Evolutionary conservation across 2,113 vertebrate genomes (phyloP).

Genomic region (Probosciger aterrimus): DNA sequence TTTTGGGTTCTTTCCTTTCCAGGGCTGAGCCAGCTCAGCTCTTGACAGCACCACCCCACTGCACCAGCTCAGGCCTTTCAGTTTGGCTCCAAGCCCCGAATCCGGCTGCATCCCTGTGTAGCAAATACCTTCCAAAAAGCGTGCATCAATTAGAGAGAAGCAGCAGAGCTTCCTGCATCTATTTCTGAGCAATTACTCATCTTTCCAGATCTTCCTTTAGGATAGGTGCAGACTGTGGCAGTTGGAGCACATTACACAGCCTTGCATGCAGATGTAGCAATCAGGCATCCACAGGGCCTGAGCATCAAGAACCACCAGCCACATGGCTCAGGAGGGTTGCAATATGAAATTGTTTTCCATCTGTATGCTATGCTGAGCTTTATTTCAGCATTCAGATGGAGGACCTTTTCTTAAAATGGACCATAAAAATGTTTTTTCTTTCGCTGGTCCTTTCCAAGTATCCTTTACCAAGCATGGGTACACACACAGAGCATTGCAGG

Average conservation of each 20-base stretch:
- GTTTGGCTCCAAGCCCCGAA: not conserved
- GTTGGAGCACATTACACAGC: not conserved
- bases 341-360: not conserved
- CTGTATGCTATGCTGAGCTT: not conserved
- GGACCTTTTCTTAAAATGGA: not conserved
- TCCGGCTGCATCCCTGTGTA: not conserved
- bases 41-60: not conserved
- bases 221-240: not conserved
- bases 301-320: not conserved
- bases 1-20: not conserved
- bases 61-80: not conserved
- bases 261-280: not conserved
- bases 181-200: not conserved
- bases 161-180: not conserved
- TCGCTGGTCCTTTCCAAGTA: not conserved
- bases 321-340: not conserved
- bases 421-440: not conserved
- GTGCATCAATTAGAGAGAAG: not conserved
- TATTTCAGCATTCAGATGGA: not conserved
- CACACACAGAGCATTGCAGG: not conserved
- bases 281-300: not conserved
- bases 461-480: not conserved
- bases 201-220: not conserved
- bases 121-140: not conserved
- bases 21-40: not conserved